Evolutionary conservation across 2,888 invertebrate genomes (phyloP).

Genomic region (Mechanitis messenoides): DNA sequence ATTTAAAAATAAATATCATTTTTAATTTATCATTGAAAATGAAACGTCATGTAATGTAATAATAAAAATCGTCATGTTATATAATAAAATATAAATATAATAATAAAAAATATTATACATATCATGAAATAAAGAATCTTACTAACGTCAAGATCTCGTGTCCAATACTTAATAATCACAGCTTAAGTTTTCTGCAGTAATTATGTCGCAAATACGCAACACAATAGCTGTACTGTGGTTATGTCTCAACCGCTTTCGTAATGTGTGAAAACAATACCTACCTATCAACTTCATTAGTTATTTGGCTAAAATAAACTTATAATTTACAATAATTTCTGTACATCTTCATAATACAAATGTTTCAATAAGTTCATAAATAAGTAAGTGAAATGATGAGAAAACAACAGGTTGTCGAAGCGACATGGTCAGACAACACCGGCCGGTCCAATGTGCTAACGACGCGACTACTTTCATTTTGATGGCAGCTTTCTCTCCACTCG

Average conservation of each 20-base stretch:
- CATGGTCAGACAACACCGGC: constrained; percentile 34
- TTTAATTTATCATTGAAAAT: too few relatives aligned
- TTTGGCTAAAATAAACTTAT: constrained; percentile 2
- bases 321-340: too few relatives aligned
- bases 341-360: too few relatives aligned
- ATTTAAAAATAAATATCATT: too few relatives aligned
- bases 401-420: constrained; percentile 51
- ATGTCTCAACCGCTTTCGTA: constrained; percentile 35
- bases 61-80: too few relatives aligned
- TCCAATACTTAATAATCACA: constrained; percentile 15
- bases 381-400: constrained; percentile 58
- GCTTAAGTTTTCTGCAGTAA: constrained; percentile 27
- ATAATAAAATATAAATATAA: too few relatives aligned
- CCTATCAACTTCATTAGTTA: constrained; percentile 17
- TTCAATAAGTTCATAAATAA: too few relatives aligned
- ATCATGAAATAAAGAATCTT: background rate
- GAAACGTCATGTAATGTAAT: too few relatives aligned
- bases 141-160: constrained; percentile 3
- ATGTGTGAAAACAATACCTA: constrained; percentile 31
- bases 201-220: constrained; percentile 33
- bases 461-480: constrained; percentile 74
- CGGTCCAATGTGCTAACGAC: constrained; percentile 55
- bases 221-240: constrained; percentile 32
- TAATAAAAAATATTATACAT: too few relatives aligned
- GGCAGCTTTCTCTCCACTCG: constrained; percentile 69